Evolutionary conservation across 2,797 vertebrate genomes (phyloP), one percentile per base, ranked within the genome.

Genomic region (Botia almorhae): DNA sequence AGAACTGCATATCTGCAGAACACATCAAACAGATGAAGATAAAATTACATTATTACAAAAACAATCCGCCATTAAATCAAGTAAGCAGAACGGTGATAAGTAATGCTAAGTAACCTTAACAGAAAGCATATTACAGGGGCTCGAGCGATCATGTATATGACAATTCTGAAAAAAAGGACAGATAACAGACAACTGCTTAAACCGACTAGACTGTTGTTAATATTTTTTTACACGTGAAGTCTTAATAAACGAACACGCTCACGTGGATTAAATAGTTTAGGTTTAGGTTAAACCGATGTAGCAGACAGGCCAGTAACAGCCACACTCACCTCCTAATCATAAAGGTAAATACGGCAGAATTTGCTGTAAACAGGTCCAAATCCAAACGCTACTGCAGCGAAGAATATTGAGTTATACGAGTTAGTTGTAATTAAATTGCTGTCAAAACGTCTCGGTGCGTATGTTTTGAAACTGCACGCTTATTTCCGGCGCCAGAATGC

Each of bases 391-490:
- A 58, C 21, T 29, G 48, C 2, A 16, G 39, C 65, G 7, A 19
- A n/a, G 7, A 29, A 46, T 26, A 14, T 2, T 29, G 3, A 6
- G n/a, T 2, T 53, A 21, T 19, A 16, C 0, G 1, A 17, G 7
- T 16, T 60, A 10, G 29, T 7, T 69, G 12, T 58, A 3, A 17
- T 8, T n/a, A 10, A 23, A 4, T 55, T 16, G 43, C 43, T 17
- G 8, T 43, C 14, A 46, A 33, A 50, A 65, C 33, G 29, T 39
- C 17, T 3, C 23, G 14, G 29, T 58, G 76, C 76, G 76, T 14
- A 3, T 70, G 67, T 78, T 78, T 78, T 78, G 76, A 78, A 77
- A 61, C n/a, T 11, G 21, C 23, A 77, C 17, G 8, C 26, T 33
- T 39, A 53, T n/a, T 70, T 78, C 23, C 60, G 73, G 60, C 46